A percentile compares a stretch with the other conserved stretches of the same genome.
phyloP scores from a whole-genome alignment of 2,888 invertebrate species.

The Netelia virgata region DNA sequence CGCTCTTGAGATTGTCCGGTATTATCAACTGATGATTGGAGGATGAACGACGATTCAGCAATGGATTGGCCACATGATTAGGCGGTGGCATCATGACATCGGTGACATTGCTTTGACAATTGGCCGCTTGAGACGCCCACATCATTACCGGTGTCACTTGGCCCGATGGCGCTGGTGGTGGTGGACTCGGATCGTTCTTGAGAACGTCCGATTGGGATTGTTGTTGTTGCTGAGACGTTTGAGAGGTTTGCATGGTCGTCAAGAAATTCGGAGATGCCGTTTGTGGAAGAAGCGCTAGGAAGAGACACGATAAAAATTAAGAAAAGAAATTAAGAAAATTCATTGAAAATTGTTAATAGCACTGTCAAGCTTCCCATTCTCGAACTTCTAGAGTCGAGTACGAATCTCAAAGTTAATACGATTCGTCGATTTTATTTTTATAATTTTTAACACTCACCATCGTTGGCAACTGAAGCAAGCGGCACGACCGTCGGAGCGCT shows the following conservation, averaged over 20 bases:
- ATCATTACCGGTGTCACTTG: conserved; percentile 82
- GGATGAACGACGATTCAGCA: conserved; percentile 87
- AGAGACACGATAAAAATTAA: neutral
- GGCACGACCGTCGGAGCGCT: conserved; percentile 75
- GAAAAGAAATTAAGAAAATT: neutral
- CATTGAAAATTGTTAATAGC: neutral
- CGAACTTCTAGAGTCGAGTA: neutral
- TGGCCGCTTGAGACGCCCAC: conserved; percentile 76
- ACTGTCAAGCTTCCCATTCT: neutral
- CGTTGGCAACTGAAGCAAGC: conserved; percentile 69
- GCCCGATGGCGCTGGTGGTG: conserved; percentile 75
- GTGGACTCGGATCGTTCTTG: conserved; percentile 81
- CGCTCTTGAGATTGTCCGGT: conserved; percentile 86
- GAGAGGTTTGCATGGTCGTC: conserved; percentile 64
- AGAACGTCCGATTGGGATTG: conserved; percentile 75
- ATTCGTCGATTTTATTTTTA: neutral
- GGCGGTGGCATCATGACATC: conserved; percentile 90
- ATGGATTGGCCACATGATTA: conserved; percentile 87
- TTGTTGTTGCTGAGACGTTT: conserved; percentile 53
- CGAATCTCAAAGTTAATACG: neutral
- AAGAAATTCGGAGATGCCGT: conserved; percentile 71
- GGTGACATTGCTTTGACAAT: conserved; percentile 82
- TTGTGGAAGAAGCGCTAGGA: conserved; percentile 77
- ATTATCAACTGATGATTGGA: conserved; percentile 86
- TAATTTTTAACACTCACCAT: conserved; percentile 58